Conservation (phyloP, 2,113 vertebrate genomes). For the Deroptyus accipitrinus region DNA sequence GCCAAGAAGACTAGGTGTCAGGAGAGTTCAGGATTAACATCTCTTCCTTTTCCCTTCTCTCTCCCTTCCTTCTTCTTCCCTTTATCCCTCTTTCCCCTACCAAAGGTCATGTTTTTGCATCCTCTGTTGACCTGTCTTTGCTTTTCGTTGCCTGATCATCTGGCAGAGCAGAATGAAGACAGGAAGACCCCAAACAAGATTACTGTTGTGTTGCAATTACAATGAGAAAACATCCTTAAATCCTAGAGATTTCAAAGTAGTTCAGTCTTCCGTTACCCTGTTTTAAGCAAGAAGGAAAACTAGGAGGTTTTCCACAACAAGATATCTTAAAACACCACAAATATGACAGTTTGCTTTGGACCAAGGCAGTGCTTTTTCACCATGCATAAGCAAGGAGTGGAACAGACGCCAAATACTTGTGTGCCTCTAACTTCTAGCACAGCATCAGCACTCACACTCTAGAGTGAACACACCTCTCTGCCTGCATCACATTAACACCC, state of each 20-base stretch:
- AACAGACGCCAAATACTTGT: rapidly evolving
- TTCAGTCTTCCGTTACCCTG: background rate
- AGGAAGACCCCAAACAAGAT: background rate
- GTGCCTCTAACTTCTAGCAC: background rate
- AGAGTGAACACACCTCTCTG: background rate
- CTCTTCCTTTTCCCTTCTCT: background rate
- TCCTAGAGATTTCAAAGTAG: background rate
- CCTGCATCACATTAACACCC: background rate
- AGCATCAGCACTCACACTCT: background rate
- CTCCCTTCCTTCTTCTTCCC: background rate
- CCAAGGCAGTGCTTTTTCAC: background rate
- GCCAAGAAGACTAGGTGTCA: background rate
- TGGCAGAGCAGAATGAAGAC: background rate
- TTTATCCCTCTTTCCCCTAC: background rate
- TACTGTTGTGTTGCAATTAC: too few relatives aligned
- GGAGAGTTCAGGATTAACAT: background rate
- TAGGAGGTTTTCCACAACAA: background rate
- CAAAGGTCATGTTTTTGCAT: background rate
- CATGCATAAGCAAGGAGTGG: rapidly evolving
- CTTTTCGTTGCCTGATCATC: background rate
- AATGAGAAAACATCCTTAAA: background rate
- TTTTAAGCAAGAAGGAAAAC: background rate
- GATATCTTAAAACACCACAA: background rate
- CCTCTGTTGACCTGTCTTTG: background rate
- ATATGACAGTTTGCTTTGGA: background rate